A percentile compares a stretch with the other conserved stretches of the same genome.
These are phyloP conservation scores for Siniperca undulata DNA, from an alignment of 2,797 vertebrate species.

Conservation along the genomic window DNA sequence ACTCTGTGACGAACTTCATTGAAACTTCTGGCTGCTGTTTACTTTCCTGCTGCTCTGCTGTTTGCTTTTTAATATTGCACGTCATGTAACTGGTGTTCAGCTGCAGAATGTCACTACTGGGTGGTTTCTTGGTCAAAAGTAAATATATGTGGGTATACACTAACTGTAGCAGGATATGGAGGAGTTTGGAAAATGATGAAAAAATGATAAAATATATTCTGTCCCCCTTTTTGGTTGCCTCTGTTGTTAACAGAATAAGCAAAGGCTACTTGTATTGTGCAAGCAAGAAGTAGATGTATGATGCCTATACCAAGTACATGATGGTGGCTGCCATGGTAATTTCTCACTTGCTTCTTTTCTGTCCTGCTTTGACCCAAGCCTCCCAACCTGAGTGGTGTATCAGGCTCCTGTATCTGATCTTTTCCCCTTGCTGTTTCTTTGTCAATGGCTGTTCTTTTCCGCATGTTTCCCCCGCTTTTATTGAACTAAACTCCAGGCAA, in stretches of 20 bases:
- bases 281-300: constrained; percentile 3
- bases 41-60: constrained; percentile 24
- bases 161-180: neutral
- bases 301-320: constrained; percentile 13
- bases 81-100: constrained; percentile 9
- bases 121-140: constrained; percentile 11
- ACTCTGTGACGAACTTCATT: constrained; percentile 12
- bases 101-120: constrained; percentile 12
- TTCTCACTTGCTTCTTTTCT: constrained; percentile 29
- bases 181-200: neutral
- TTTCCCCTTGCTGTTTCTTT: constrained; percentile 51
- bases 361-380: constrained; percentile 48
- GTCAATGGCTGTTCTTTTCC: constrained; percentile 59
- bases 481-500: constrained; percentile 69
- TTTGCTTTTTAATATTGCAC: constrained; percentile 15
- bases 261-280: neutral
- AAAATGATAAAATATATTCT: neutral
- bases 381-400: constrained; percentile 39
- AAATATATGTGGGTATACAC: neutral
- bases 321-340: constrained; percentile 1
- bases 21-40: constrained; percentile 39
- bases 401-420: constrained; percentile 60
- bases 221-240: neutral
- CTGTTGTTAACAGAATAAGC: neutral
- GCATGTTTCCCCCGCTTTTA: constrained; percentile 31